Evolutionary conservation across 2,888 invertebrate species (phyloP).

Genomic region (Anthophora plumipes): DNA sequence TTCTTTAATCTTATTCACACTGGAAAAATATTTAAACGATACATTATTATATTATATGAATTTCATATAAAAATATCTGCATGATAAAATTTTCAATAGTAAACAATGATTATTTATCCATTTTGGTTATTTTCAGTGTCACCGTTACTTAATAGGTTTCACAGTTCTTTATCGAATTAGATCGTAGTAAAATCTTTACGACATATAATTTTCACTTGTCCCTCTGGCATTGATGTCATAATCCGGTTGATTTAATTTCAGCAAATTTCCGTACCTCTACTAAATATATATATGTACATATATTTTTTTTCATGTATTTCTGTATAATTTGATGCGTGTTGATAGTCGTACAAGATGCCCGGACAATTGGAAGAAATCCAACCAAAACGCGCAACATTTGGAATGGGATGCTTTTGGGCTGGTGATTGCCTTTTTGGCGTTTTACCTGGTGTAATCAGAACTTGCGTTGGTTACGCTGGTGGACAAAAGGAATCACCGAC

Average conservation of each 20-base stretch:
- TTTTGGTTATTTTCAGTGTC: not conserved
- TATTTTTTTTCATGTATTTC: not conserved
- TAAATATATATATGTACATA: not conserved
- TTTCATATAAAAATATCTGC: not conserved
- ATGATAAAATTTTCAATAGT: not conserved
- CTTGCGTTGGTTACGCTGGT: constrained; percentile 97
- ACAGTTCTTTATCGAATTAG: constrained; percentile 18
- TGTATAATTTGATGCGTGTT: not conserved
- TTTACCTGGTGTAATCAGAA: constrained; percentile 90
- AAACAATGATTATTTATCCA: not conserved
- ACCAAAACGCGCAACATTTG: constrained; percentile 93
- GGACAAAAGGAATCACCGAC: constrained; percentile 92
- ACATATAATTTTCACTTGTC: not conserved
- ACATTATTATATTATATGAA: not conserved
- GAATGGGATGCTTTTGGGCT: constrained; percentile 98
- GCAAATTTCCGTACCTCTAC: not conserved
- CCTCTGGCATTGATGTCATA: not conserved
- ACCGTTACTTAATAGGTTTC: constrained; percentile 52
- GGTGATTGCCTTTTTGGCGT: constrained; percentile 94
- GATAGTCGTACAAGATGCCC: constrained; percentile 75
- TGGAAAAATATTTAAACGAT: not conserved
- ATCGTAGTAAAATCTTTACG: constrained; percentile 8
- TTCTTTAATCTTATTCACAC: no score
- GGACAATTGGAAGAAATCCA: constrained; percentile 88
- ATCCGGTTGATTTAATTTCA: constrained; percentile 7